Conservation (phyloP, 1,140 invertebrate genomes). For the Ceratoteleas bidentatus region DNA sequence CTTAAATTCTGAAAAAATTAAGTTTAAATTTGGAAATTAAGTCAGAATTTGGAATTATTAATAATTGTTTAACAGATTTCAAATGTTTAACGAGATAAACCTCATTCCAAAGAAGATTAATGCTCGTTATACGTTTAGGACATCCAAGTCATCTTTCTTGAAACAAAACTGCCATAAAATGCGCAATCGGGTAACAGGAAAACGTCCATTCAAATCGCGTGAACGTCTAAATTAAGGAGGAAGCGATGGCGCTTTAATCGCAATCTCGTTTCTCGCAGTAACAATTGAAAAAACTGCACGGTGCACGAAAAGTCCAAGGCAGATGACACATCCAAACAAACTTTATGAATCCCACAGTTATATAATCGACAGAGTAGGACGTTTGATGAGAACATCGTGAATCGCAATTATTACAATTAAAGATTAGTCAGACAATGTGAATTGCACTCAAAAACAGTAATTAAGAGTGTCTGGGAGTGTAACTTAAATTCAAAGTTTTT, state of each 20-base stretch:
- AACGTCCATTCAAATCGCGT: conserved; percentile 6
- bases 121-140: background rate
- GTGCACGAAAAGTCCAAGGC: conserved; percentile 12
- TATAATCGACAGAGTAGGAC: conserved; percentile 20
- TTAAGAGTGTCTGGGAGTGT: background rate
- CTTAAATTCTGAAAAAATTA: too few relatives aligned
- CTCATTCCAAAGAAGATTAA: background rate
- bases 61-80: background rate
- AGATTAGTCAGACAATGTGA: conserved; percentile 21
- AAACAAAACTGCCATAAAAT: background rate
- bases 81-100: background rate
- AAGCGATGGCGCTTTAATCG: conserved; percentile 30
- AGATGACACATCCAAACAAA: conserved; percentile 42
- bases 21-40: too few relatives aligned
- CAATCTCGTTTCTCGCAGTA: background rate
- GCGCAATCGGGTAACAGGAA: background rate
- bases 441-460: background rate
- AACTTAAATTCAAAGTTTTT: background rate
- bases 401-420: conserved; percentile 15
- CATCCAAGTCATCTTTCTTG: background rate
- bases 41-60: too few relatives aligned
- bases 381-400: conserved; percentile 8
- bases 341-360: conserved; percentile 28
- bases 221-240: conserved; percentile 33
- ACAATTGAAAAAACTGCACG: conserved; percentile 42